Evolutionary conservation across 2,888 invertebrate genomes (phyloP), one percentile per base, ranked within the genome.

Genomic region (Lepeophtheirus nordmannii): DNA sequence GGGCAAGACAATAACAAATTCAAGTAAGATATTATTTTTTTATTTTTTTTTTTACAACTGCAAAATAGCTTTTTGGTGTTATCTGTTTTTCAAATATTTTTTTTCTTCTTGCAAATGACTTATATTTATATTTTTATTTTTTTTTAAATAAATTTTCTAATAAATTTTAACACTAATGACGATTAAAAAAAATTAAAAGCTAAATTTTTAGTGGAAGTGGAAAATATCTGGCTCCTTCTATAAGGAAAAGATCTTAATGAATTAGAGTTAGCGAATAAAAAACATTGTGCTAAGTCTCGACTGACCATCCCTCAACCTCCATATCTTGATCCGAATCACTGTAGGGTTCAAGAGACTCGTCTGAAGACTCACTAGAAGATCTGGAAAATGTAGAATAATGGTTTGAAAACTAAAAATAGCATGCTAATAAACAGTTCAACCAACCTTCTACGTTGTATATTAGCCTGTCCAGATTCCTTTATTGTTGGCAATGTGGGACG

Each of bases 401-500:
- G n/a, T n/a, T 61, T 46, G 61, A 30, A 62, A 30, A 53, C 14
- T 23, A 14, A 14, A 39, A 11, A 14, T 17, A n/a, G 10, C 10
- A n/a, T 17, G 30, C 1, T 68, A 41, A 17, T 46, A n/a, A 46
- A 17, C 53, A 2, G 5, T 46, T 39, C 12, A 38, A 53, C 58
- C 53, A 57, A 67, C 56, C 58, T 67, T 41, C 23, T 60, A 22
- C 10, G 38, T 40, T 57, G 62, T 41, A 61, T 41, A 23, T 62
- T 66, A 56, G 65, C 56, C 53, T n/a, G 39, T 60, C 60, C 60
- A n/a, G 53, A 53, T 17, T 86, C 86, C 72, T 84, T 82, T 71
- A 86, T 86, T 71, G 84, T 86, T 46, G 86, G 85, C 73, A 86
- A 77, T 69, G 83, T 80, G 0, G 84, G 83, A 37, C 82, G 83